Conservation (phyloP, 1,140 invertebrate species). For the Wasmannia auropunctata region DNA sequence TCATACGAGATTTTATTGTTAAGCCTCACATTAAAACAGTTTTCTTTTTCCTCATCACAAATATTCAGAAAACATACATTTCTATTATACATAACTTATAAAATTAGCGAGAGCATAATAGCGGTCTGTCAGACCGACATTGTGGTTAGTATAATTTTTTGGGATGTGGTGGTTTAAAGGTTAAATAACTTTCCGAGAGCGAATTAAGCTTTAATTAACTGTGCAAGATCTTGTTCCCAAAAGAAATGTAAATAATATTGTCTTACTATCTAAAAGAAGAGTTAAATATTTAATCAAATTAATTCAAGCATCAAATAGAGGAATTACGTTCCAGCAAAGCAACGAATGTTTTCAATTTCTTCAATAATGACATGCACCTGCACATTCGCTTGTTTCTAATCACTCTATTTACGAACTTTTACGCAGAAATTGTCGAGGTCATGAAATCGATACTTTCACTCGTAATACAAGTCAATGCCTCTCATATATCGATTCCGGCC, state of each 20-base stretch:
- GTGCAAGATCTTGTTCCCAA: neutral
- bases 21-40: too few relatives aligned
- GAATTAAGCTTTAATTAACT: neutral
- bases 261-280: neutral
- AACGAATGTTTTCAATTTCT: neutral
- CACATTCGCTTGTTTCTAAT: neutral
- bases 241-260: neutral
- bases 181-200: neutral
- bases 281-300: neutral
- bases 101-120: too few relatives aligned
- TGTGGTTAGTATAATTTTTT: too few relatives aligned
- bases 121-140: too few relatives aligned
- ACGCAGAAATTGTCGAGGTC: neutral
- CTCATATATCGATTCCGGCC: neutral
- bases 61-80: too few relatives aligned
- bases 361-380: neutral
- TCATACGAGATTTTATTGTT: too few relatives aligned
- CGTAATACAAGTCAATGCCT: neutral
- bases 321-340: neutral
- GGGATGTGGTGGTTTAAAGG: too few relatives aligned
- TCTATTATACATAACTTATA: too few relatives aligned
- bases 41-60: too few relatives aligned
- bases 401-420: neutral
- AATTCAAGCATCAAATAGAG: neutral
- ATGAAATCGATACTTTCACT: slow-evolving; percentile 33